These are phyloP conservation scores for Chymomyza procnemis DNA, from an alignment of 2,888 invertebrate genomes.

Conservation along the genomic window DNA sequence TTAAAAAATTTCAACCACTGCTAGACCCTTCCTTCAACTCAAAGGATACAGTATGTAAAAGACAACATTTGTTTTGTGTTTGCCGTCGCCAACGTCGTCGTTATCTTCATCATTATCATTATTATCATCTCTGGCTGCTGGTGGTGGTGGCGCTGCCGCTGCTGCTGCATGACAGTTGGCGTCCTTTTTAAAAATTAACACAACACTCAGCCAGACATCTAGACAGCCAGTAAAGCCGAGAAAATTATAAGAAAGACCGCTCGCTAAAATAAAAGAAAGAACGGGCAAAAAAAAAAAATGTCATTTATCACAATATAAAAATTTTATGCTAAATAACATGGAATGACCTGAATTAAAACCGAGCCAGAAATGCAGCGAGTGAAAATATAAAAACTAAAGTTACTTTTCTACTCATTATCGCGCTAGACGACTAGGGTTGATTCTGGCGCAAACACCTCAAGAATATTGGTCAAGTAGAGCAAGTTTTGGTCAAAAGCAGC, in stretches of 20 bases:
- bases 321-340: slow-evolving; percentile 46
- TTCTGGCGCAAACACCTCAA: background rate
- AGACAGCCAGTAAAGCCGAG: too few relatives aligned
- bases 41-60: slow-evolving; percentile 8
- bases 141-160: too few relatives aligned
- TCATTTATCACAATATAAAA: slow-evolving; percentile 47
- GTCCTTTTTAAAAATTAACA: slow-evolving; percentile 64
- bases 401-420: background rate
- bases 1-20: too few relatives aligned
- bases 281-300: slow-evolving; percentile 18
- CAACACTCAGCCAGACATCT: slow-evolving; percentile 7
- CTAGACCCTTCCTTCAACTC: too few relatives aligned
- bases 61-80: slow-evolving; percentile 36
- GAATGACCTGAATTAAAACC: slow-evolving; percentile 50
- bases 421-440: background rate
- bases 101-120: slow-evolving; percentile 56
- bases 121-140: background rate
- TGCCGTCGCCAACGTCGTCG: slow-evolving; percentile 32
- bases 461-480: too few relatives aligned
- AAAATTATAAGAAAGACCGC: slow-evolving; percentile 7
- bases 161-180: slow-evolving; percentile 58
- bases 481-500: too few relatives aligned
- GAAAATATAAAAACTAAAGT: background rate
- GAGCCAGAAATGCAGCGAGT: slow-evolving; percentile 3
- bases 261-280: background rate